Evolutionary conservation across 2,113 vertebrate species (phyloP), one percentile per base, ranked within the genome.

Genomic region (Setophaga petechia): DNA sequence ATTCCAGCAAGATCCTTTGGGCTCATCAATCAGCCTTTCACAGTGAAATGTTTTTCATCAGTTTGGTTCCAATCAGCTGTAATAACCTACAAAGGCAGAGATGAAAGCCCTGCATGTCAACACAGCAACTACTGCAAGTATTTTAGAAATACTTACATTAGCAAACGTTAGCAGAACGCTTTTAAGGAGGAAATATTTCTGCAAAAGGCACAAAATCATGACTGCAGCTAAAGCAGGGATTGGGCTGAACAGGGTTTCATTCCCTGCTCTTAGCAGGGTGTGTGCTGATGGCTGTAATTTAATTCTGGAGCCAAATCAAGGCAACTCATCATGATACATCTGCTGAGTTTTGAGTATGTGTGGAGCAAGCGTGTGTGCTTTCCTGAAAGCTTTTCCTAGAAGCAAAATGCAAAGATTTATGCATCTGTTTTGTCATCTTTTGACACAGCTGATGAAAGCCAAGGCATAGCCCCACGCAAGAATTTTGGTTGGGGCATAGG

Each of bases 271-370:
- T 96, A 94, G 89, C 87, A 95, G 47, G 39, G 52, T 90, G 61
- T 58, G 62, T 91, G 57, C 66, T 93, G 87, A 91, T 94, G 75
- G 79, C 77, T 93, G 55, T 78, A 97, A 97, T 94, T 97, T 97
- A 94, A 81, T 88, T 79, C 93, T 91, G 95, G 89, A 95, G 89
- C 61, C 66, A 92, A 78, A 91, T 95, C 88, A 78, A 92, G 83
- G 72, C 81, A 93, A 85, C 55, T 81, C 85, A 94, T 95, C 59
- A 41, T 80, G 90, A 95, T 59, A 91, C 75, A 88, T 95, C 74
- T 97, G 63, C 58, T 94, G 87, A 95, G 90, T 84, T 97, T 87
- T 82, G 46, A 66, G 95, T 95, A 71, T 85, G 35, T 52, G 15
- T 75, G 57, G 41, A 79, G 25, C 58, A 83, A 87, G 90, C 46